Conservation (phyloP, 1,140 invertebrate species). For the Drosophila sucinea region DNA sequence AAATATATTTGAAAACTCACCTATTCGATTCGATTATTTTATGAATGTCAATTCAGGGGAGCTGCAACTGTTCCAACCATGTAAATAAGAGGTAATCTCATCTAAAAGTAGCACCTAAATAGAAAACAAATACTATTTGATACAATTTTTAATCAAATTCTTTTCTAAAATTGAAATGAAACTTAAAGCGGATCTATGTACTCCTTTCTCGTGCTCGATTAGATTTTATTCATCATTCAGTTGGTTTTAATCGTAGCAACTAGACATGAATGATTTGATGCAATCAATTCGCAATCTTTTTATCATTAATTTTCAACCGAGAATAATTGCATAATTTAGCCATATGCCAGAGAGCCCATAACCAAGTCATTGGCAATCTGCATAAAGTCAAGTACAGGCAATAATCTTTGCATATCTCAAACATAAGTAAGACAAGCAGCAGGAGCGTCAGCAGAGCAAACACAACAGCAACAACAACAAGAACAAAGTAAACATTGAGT, state of each 20-base stretch:
- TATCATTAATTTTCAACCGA: background rate
- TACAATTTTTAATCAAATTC: too few species aligned
- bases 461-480: constrained; percentile 31
- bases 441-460: constrained; percentile 43
- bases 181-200: too few species aligned
- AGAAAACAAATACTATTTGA: too few species aligned
- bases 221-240: too few species aligned
- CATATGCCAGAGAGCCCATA: background rate
- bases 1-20: too few species aligned
- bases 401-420: constrained; percentile 49
- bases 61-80: too few species aligned
- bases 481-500: constrained; percentile 41
- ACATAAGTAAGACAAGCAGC: constrained; percentile 58
- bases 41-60: too few species aligned
- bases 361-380: constrained; percentile 37
- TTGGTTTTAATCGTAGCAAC: background rate
- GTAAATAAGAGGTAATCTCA: too few species aligned
- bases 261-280: background rate
- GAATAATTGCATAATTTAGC: background rate
- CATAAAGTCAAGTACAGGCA: constrained; percentile 42
- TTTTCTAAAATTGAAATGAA: too few species aligned
- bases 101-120: too few species aligned
- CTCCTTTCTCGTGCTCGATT: too few species aligned
- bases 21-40: too few species aligned
- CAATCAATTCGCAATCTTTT: background rate